Conservation (phyloP, 2,113 vertebrate species). For the Sphyrna mokarran region DNA sequence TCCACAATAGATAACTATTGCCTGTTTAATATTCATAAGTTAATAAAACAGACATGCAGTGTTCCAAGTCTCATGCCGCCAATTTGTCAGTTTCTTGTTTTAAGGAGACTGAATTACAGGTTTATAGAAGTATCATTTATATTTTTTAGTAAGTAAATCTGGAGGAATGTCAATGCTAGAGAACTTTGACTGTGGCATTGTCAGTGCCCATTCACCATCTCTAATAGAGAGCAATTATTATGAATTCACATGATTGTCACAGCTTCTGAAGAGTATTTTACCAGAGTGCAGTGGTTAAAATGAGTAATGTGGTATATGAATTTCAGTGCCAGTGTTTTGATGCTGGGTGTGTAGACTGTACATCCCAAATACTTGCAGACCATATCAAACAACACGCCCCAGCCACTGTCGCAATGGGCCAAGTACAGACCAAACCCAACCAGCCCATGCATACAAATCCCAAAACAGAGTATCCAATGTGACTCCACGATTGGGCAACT, state of each 20-base stretch:
- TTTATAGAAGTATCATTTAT: background rate
- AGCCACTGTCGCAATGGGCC: too few species aligned
- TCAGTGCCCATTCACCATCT: background rate
- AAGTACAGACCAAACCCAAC: too few species aligned
- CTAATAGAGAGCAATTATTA: background rate
- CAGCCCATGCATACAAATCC: too few species aligned
- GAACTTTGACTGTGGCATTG: background rate
- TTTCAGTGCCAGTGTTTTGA: too few species aligned
- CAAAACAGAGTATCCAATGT: too few species aligned
- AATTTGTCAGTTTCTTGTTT: background rate
- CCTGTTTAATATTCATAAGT: slow-evolving; percentile 6
- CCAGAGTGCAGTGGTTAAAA: background rate
- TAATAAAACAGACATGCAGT: background rate
- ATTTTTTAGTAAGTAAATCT: slow-evolving; percentile 6
- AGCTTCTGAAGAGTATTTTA: background rate
- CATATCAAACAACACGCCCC: too few species aligned
- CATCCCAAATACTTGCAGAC: too few species aligned
- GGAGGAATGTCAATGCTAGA: background rate
- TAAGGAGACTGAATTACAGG: background rate
- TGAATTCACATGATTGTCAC: background rate
- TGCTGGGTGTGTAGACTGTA: too few species aligned
- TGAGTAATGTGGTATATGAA: too few species aligned
- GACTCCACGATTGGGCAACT: too few species aligned
- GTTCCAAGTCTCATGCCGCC: background rate
- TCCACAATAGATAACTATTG: background rate